phyloP scores from a whole-genome alignment of 2,888 invertebrate species.

The Loripinus fragilis region DNA sequence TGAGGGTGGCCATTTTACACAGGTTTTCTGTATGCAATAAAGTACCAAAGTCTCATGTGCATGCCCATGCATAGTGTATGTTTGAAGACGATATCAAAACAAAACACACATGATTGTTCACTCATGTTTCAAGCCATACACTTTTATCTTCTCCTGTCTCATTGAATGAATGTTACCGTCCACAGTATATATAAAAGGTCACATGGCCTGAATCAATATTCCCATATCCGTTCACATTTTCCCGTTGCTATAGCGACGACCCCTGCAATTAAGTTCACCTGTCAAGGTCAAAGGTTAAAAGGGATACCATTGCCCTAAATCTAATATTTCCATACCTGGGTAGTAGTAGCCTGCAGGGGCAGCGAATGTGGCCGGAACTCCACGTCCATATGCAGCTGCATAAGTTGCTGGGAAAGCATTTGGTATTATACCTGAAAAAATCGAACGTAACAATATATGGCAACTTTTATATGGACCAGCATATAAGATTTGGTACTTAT shows the following conservation, averaged over 20 bases:
- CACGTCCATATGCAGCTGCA: conserved; percentile 74
- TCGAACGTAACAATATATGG: neutral
- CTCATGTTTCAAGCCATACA: too few species aligned
- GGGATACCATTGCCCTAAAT: conserved; percentile 73
- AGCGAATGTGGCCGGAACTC: conserved; percentile 71
- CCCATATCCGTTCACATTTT: neutral
- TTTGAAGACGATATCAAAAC: too few species aligned
- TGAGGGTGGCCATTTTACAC: too few species aligned
- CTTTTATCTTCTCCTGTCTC: too few species aligned
- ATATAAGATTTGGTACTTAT: too few species aligned
- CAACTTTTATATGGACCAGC: too few species aligned
- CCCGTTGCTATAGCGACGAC: neutral
- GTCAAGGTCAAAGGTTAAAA: conserved; percentile 57
- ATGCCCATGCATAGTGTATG: too few species aligned
- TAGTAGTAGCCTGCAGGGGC: conserved; percentile 77
- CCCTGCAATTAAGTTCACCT: conserved; percentile 19
- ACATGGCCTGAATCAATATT: neutral
- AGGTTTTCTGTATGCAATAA: too few species aligned
- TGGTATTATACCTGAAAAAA: conserved; percentile 67
- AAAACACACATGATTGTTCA: too few species aligned
- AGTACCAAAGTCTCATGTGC: too few species aligned
- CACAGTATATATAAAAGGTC: too few species aligned
- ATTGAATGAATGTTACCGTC: too few species aligned
- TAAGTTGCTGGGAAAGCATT: conserved; percentile 65
- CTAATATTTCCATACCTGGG: conserved; percentile 80